Base-by-base conservation (phyloP, 2,888 invertebrate genomes). In the Philopedon plagiatum region DNA sequence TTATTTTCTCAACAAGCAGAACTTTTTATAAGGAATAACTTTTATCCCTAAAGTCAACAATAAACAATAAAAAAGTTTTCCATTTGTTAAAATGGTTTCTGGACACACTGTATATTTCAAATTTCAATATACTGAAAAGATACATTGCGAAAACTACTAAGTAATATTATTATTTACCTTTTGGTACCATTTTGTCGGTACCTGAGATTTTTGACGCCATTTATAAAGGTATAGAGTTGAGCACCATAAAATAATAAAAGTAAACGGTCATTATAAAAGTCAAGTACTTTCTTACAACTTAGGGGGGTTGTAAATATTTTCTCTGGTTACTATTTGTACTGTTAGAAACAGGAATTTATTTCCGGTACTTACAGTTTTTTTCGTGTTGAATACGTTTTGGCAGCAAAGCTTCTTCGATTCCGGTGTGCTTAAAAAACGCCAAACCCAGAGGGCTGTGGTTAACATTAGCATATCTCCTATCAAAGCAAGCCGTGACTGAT, bases 191-290 rank as follows among this genome's bases (percentile, higher is more conserved):
- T n/a, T 8, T 11, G 15, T 5, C 8, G n/a, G 9, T 60, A 61
- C 61, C 61, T 61, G 61, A 61, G 46, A 61, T 61, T 61, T 61
- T 46, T 61, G 61, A 61, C 61, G 61, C 61, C 61, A 46, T 61
- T 61, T 61, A 61, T 13, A 46, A 61, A 44, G 58, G 58, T 39
- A 41, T n/a, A 2, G 13, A 23, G 41, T n/a, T 13, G 39, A 39
- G 21, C 26, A 39, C 26, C 21, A 37, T 57, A 57, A 58, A 58
- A 26, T 26, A 13, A 13, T 26, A 58, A 44, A 44, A 32, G 26
- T 13, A 23, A 61, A 18, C 46, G 29, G 8, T n/a, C 9, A 61
- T 46, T 61, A 46, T 61, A 46, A 61, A 61, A 61, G 44, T 61
- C 46, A 61, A 61, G 46, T 61, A 32, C 29, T 32, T 46, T 19